A percentile compares a stretch with the other conserved stretches of the same genome.
Conservation (phyloP, 2,888 invertebrate genomes). For the Dysmachus trigonus region DNA sequence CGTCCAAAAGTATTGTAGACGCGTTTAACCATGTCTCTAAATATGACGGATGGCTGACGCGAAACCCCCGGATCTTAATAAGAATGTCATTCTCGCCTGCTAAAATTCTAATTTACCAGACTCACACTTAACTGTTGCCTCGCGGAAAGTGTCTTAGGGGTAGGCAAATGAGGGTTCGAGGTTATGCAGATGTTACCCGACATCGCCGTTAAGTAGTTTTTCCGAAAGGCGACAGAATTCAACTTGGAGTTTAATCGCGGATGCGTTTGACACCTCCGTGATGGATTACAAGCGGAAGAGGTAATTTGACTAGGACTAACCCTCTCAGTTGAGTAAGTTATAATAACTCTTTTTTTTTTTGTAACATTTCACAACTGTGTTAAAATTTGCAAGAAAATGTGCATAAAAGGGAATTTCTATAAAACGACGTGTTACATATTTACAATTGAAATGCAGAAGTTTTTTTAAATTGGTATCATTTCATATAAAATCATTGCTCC, state of each 20-base stretch:
- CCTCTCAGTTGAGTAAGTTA: not conserved
- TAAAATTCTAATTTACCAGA: not conserved
- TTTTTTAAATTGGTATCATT: too few species aligned
- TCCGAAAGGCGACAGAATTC: constrained; percentile 21
- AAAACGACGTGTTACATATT: not conserved
- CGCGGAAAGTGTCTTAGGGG: constrained; percentile 3
- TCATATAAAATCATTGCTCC: too few species aligned
- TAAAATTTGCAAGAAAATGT: too few species aligned
- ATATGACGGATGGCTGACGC: constrained; percentile 46
- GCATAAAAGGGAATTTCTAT: not conserved
- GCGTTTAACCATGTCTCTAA: constrained; percentile 39
- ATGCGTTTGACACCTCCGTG: constrained; percentile 64
- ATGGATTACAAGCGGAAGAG: constrained; percentile 58
- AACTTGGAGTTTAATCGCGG: constrained; percentile 53
- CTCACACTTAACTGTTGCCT: not conserved
- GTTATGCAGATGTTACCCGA: constrained; percentile 45
- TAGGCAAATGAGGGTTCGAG: constrained; percentile 47
- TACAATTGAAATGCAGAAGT: too few species aligned
- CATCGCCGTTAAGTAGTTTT: constrained; percentile 45
- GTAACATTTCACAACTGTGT: not conserved
- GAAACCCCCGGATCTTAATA: not conserved
- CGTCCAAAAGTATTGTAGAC: not conserved
- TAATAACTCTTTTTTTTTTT: not conserved
- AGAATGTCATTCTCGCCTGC: not conserved
- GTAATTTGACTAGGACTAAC: not conserved